Percentiles rank a stretch among this genome's conserved stretches.
phyloP scores from a whole-genome alignment of 2,113 vertebrate genomes.

The Bubo blakistoni region DNA sequence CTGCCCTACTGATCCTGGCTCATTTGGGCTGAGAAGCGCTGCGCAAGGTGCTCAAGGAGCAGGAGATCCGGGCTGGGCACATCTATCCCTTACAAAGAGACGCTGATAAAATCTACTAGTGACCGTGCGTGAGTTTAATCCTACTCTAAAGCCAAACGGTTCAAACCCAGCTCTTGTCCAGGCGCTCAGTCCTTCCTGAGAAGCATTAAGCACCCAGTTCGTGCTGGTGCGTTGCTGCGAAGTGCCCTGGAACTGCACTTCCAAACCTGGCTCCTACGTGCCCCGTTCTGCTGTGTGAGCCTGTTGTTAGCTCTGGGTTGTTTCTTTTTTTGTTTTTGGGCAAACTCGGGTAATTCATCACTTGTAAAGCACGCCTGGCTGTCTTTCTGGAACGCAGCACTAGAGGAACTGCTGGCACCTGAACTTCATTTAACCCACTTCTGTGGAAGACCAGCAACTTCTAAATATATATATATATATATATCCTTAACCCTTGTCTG shows the following conservation, averaged over 20 bases:
- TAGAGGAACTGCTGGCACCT: neutral
- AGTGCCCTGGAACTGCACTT: neutral
- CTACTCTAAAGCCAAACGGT: neutral
- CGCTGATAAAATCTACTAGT: neutral
- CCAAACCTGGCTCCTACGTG: neutral
- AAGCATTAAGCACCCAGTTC: accelerated
- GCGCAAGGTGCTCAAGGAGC: neutral
- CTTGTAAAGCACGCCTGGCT: neutral
- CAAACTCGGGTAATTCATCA: neutral
- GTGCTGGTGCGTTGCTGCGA: accelerated
- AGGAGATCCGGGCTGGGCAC: neutral
- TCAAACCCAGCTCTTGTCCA: neutral
- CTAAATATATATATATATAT: neutral
- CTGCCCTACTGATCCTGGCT: neutral
- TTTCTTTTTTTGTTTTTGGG: neutral
- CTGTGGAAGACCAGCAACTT: neutral
- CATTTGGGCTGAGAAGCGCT: neutral
- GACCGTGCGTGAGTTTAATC: neutral
- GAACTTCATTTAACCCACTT: neutral
- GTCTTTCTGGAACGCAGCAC: neutral
- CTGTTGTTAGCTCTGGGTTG: neutral
- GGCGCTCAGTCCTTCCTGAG: neutral
- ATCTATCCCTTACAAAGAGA: neutral
- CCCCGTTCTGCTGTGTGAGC: accelerated
- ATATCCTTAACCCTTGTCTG: neutral